Base-by-base conservation (phyloP, 2,888 invertebrate genomes). In the Lasioglossum morio region DNA sequence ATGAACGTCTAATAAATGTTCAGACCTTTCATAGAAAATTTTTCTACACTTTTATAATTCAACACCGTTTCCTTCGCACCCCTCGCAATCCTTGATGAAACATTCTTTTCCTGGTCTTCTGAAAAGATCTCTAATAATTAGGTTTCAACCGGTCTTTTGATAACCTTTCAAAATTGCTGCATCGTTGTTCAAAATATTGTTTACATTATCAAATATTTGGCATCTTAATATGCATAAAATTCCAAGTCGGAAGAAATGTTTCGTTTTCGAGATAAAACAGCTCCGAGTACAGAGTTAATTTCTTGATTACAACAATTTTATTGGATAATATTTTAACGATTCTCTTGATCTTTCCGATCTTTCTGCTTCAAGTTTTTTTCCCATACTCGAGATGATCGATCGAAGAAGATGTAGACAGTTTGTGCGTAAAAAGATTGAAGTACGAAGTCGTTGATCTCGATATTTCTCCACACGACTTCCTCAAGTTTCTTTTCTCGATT, bases 1-100 rank as follows among this genome's bases (percentile, higher is more conserved):
- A 90, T 27, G 74, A 88, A 76, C 83, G 79, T 85, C 66, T 92
- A 93, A 93, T 93, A 93, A 93, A 93, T 93, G 93, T 93, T 88
- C 82, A 74, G 90, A 88, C 81, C 74, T 82, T 92, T 92, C 89
- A 80, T 88, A 89, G 79, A 85, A 89, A 74, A 63, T 30, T 30
- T 60, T 60, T 69, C 10, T 30, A 30, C 10, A 40, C 40, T 14
- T 75, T 46, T 60, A 0, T 0, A 53, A 46, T 48, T 7, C 81
- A 66, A 14, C 16, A 48, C 23, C 77, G 0, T 46, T 16, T 10
- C 0, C 53, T 23, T 74, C 14, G 37, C 2, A 34, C 53, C 30
- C 72, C 78, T 48, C 16, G 0, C 53, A 10, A 7, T 48, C 48
- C 48, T 48, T 19, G 8, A 12, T 16, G 16, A 16, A 4, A 46